Evolutionary conservation across 2,113 vertebrate species (phyloP).

Genomic region (Mormyrus lacerda): DNA sequence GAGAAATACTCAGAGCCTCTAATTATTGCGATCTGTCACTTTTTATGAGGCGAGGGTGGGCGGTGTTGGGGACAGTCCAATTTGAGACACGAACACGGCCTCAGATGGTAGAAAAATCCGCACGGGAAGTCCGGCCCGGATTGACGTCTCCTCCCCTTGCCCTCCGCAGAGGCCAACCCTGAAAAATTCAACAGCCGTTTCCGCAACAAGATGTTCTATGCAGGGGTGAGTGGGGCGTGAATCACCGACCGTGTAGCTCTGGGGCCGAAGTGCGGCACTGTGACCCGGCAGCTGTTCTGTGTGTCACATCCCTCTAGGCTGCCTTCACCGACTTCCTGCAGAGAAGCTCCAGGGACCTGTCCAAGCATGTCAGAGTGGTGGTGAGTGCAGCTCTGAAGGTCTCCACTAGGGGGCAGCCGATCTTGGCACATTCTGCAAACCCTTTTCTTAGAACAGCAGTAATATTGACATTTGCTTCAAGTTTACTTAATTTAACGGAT

Average conservation of each 20-base stretch:
- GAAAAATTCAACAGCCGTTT: conserved; percentile 90
- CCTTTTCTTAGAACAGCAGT: not conserved
- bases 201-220: conserved; percentile 92
- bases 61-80: not conserved
- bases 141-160: not conserved
- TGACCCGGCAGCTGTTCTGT: not conserved
- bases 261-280: not conserved
- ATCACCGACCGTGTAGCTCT: not conserved
- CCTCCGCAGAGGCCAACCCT: conserved; percentile 78
- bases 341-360: conserved; percentile 92
- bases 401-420: not conserved
- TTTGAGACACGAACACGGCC: not conserved
- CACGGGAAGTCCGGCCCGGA: not conserved
- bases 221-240: conserved; percentile 43
- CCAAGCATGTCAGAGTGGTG: conserved; percentile 91
- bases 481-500: not conserved
- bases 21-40: not conserved
- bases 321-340: conserved; percentile 95
- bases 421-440: not conserved
- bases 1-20: not conserved
- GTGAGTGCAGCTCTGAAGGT: conserved; percentile 60
- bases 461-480: not conserved
- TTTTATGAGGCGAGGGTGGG: not conserved
- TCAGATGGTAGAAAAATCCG: not conserved
- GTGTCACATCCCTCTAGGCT: conserved; percentile 63